These are phyloP conservation scores for Myathropa florea DNA, from an alignment of 2,888 invertebrate genomes.

Conservation along the genomic window DNA sequence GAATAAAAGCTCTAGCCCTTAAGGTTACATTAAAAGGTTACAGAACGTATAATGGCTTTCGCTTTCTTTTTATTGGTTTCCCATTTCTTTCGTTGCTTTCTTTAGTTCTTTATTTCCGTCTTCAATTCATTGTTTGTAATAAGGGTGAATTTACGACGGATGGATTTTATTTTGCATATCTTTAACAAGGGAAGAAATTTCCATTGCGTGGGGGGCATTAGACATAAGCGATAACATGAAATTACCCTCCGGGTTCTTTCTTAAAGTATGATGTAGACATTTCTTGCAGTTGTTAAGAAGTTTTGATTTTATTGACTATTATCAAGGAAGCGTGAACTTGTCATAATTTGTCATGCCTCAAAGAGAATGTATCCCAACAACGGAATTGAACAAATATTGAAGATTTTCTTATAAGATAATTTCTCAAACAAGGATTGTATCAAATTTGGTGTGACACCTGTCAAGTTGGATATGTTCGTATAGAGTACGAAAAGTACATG, in stretches of 20 bases:
- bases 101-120: slow-evolving; percentile 12
- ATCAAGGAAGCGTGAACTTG: neutral
- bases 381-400: neutral
- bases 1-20: neutral
- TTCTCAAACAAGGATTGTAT: no score
- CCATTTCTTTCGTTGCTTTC: slow-evolving; percentile 24
- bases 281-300: neutral
- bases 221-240: neutral
- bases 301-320: neutral
- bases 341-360: neutral
- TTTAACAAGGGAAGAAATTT: slow-evolving; percentile 2
- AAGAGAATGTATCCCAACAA: neutral
- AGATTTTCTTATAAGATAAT: neutral
- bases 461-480: no score
- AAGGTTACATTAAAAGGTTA: slow-evolving; percentile 13
- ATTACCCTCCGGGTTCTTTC: neutral
- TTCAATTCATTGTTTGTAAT: slow-evolving; percentile 20
- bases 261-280: neutral
- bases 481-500: no score
- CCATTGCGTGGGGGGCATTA: neutral
- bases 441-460: no score
- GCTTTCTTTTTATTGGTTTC: slow-evolving; percentile 48
- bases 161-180: slow-evolving; percentile 46
- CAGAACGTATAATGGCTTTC: slow-evolving; percentile 5
- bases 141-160: slow-evolving; percentile 42